phyloP scores from a whole-genome alignment of 2,113 vertebrate genomes.

The Cyanoliseus patagonus region DNA sequence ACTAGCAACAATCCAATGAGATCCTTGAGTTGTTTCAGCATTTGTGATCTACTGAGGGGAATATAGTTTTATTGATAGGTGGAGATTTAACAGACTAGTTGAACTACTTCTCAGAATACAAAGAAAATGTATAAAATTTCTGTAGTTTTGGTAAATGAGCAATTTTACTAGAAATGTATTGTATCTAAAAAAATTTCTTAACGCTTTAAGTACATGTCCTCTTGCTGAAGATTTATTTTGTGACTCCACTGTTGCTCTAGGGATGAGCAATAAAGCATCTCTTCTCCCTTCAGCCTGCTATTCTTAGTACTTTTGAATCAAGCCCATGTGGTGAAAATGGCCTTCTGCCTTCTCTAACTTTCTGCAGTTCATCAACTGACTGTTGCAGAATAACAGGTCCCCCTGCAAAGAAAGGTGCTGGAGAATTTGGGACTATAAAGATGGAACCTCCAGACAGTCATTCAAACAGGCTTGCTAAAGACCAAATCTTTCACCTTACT shows the following conservation, averaged over 20 bases:
- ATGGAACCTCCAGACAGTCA: conserved; percentile 27
- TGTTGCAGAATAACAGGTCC: conserved; percentile 24
- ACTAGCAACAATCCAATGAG: background rate
- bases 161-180: background rate
- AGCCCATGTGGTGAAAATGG: conserved; percentile 62
- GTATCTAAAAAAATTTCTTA: background rate
- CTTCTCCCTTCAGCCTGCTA: conserved; percentile 35
- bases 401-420: conserved; percentile 40
- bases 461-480: conserved; percentile 48
- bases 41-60: background rate
- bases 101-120: background rate
- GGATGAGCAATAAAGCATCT: conserved; percentile 31
- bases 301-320: conserved; percentile 50
- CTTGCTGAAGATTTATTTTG: background rate
- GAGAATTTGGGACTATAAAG: conserved; percentile 32
- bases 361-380: conserved; percentile 49
- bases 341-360: conserved; percentile 57
- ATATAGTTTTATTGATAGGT: background rate
- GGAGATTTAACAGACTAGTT: background rate
- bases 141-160: background rate
- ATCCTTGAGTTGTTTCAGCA: background rate
- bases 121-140: background rate
- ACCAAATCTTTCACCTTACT: background rate
- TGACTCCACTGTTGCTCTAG: background rate
- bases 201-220: background rate